These are phyloP conservation scores for Xyliphius kryptos DNA, from an alignment of 2,113 vertebrate species.

Conservation along the genomic window DNA sequence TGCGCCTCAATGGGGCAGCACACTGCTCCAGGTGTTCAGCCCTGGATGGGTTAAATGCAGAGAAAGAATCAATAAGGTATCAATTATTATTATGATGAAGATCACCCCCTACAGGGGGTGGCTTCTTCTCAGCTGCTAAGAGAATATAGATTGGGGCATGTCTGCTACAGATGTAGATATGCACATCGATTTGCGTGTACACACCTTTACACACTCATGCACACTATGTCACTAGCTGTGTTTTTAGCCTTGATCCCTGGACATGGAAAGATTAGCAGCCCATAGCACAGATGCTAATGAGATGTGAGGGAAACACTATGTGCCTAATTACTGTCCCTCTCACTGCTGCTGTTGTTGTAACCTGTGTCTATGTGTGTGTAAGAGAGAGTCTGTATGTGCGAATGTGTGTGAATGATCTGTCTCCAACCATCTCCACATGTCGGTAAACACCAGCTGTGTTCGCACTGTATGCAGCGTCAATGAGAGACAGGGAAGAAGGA, in stretches of 20 bases:
- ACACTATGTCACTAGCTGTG: neutral
- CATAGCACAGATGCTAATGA: conserved; percentile 32
- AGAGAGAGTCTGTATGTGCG: conserved; percentile 1
- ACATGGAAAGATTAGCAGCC: conserved; percentile 31
- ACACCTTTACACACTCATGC: neutral
- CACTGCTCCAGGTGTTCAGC: too few relatives aligned
- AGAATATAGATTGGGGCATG: conserved; percentile 6
- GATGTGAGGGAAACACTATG: conserved; percentile 30
- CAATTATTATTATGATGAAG: too few relatives aligned
- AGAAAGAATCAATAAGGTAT: too few relatives aligned
- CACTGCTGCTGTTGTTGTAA: conserved; percentile 33
- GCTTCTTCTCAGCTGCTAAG: too few relatives aligned
- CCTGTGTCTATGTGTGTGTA: too few relatives aligned
- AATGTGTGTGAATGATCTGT: conserved; percentile 18
- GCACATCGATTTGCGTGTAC: neutral
- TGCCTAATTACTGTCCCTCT: conserved; percentile 37
- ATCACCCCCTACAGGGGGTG: too few relatives aligned
- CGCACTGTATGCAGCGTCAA: conserved; percentile 15
- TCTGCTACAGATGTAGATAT: neutral
- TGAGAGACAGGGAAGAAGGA: conserved; percentile 2
- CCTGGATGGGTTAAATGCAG: too few relatives aligned
- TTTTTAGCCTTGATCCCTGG: conserved; percentile 16
- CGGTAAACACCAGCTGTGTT: conserved; percentile 40
- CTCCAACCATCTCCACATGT: conserved; percentile 23
- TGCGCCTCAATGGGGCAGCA: too few relatives aligned